Evolutionary conservation across 2,888 invertebrate genomes (phyloP).

Genomic region (Caenorhabditis macrosperma): DNA sequence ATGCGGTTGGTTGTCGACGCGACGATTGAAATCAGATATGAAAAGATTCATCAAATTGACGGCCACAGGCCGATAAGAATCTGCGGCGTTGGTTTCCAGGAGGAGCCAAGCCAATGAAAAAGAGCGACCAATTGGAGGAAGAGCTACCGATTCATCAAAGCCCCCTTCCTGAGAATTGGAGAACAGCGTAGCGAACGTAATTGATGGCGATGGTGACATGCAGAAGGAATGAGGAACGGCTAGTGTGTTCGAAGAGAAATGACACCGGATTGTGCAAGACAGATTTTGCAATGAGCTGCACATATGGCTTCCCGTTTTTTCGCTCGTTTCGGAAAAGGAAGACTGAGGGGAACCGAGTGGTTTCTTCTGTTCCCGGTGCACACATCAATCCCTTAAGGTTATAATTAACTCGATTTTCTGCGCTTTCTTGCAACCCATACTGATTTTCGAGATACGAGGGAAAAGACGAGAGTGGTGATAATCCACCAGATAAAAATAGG

Average conservation of each 20-base stretch:
- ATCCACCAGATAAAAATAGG: too few species aligned
- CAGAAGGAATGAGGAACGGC: not conserved
- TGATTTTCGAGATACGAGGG: too few species aligned
- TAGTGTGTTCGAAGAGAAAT: slow-evolving; percentile 28
- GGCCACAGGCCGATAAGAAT: slow-evolving; percentile 38
- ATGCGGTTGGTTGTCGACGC: slow-evolving; percentile 24
- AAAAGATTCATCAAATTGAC: slow-evolving; percentile 57
- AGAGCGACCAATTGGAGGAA: not conserved
- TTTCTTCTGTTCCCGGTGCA: too few species aligned
- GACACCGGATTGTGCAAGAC: not conserved
- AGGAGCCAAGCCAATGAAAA: not conserved
- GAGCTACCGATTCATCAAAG: too few species aligned
- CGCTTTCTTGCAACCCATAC: too few species aligned
- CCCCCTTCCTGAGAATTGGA: not conserved
- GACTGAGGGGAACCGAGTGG: too few species aligned
- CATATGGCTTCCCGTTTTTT: too few species aligned
- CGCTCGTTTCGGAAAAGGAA: too few species aligned
- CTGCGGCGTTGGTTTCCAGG: slow-evolving; percentile 17
- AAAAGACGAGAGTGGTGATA: too few species aligned
- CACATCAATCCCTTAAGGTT: too few species aligned
- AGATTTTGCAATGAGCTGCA: not conserved
- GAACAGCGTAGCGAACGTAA: slow-evolving; percentile 11
- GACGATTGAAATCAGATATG: slow-evolving; percentile 52
- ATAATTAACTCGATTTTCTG: too few species aligned
- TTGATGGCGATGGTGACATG: slow-evolving; percentile 40